Evolutionary conservation across 2,113 vertebrate species (phyloP).

Genomic region (Epinephelus moara): DNA sequence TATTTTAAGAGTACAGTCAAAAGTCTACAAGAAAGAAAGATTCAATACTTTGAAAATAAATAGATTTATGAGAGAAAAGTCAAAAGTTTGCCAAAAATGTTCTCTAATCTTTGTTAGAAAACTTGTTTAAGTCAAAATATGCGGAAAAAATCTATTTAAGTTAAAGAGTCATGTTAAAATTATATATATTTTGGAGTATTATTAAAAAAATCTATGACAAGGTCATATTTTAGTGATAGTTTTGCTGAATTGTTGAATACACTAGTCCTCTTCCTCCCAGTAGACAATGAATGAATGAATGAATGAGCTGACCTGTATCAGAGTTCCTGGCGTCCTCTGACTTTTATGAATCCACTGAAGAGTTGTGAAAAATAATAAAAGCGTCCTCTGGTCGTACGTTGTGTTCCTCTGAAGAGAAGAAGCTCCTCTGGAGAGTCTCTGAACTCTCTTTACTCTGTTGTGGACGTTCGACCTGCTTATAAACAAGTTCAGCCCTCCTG

Average conservation of each 20-base stretch:
- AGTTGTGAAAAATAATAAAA: neutral
- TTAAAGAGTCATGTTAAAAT: too few relatives aligned
- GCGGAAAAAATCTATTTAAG: too few relatives aligned
- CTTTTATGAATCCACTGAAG: slow-evolving; percentile 19
- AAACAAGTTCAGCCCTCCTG: slow-evolving; percentile 73
- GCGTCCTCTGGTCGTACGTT: neutral
- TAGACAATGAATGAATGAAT: neutral
- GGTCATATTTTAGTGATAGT: too few relatives aligned
- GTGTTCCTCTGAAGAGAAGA: slow-evolving; percentile 21
- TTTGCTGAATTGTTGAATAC: neutral
- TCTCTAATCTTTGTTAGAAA: too few relatives aligned
- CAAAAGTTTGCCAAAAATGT: too few relatives aligned
- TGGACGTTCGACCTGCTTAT: slow-evolving; percentile 61
- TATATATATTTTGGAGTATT: neutral
- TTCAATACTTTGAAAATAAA: too few relatives aligned
- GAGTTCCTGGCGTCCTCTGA: neutral
- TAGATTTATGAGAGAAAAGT: too few relatives aligned
- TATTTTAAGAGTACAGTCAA: too few relatives aligned
- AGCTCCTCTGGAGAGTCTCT: slow-evolving; percentile 34
- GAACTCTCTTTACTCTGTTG: slow-evolving; percentile 17
- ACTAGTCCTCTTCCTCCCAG: neutral
- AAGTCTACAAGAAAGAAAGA: too few relatives aligned
- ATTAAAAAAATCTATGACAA: too few relatives aligned
- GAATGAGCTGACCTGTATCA: slow-evolving; percentile 27
- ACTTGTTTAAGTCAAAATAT: too few relatives aligned